phyloP scores from a whole-genome alignment of 2,888 invertebrate species.

The Himalopsyche japonica region DNA sequence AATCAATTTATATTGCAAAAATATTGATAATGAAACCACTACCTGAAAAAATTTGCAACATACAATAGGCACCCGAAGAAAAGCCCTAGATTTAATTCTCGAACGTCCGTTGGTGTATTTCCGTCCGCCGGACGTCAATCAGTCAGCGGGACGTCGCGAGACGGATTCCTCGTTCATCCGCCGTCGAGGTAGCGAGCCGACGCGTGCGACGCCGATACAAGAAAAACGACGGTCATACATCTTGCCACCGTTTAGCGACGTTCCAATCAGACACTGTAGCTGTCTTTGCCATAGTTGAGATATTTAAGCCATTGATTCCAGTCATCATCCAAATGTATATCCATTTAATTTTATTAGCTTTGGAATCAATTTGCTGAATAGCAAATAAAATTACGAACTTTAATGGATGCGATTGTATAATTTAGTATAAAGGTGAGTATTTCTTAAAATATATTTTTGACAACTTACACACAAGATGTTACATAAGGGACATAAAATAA shows the following conservation, averaged over 20 bases:
- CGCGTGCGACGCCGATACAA: background rate
- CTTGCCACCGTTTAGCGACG: background rate
- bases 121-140: conserved; percentile 31
- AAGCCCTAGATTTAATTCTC: background rate
- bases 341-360: no score
- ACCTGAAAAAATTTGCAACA: background rate
- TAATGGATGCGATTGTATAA: no score
- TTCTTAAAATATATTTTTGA: no score
- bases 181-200: background rate
- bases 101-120: conserved; percentile 18
- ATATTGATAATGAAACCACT: background rate
- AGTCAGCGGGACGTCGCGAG: conserved; percentile 15
- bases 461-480: no score
- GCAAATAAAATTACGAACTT: no score
- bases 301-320: background rate
- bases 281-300: background rate
- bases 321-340: no score
- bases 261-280: background rate
- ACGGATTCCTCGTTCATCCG: conserved; percentile 16
- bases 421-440: no score
- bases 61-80: background rate
- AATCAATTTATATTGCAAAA: no score
- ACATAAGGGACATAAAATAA: no score
- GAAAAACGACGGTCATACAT: background rate
- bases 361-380: no score